A percentile compares a stretch with the other conserved stretches of the same genome.
These are phyloP conservation scores for Drosophila yakuba DNA, from an alignment of 1,140 invertebrate genomes.

Conservation along the genomic window DNA sequence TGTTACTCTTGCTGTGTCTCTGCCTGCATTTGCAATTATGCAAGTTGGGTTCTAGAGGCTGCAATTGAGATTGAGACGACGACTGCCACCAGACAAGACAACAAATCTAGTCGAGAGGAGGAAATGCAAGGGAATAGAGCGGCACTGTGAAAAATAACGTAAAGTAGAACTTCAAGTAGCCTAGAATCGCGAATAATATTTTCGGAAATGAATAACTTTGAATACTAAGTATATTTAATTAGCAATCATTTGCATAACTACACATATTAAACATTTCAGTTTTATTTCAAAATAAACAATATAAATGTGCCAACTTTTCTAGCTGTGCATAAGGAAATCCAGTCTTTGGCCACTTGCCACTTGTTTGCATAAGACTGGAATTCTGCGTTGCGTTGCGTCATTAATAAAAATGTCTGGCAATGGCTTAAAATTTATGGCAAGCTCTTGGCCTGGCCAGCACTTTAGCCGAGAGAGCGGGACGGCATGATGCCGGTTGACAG, in stretches of 20 bases:
- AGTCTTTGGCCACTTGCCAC: conserved; percentile 59
- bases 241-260: too few relatives aligned
- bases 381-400: conserved; percentile 63
- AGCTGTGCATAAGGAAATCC: conserved; percentile 18
- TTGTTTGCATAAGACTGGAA: conserved; percentile 65
- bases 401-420: conserved; percentile 81
- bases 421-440: conserved; percentile 81
- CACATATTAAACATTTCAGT: too few relatives aligned
- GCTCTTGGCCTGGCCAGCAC: conserved; percentile 60
- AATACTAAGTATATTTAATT: too few relatives aligned
- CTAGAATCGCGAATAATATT: too few relatives aligned
- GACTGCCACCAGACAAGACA: conserved; percentile 45
- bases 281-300: not conserved
- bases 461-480: conserved; percentile 23
- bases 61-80: conserved; percentile 49
- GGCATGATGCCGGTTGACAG: conserved; percentile 58
- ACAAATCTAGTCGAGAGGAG: conserved; percentile 31
- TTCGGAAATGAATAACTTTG: too few relatives aligned
- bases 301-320: not conserved
- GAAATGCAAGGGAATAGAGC: not conserved
- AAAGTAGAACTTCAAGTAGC: too few relatives aligned
- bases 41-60: conserved; percentile 42
- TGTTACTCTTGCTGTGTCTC: conserved; percentile 18
- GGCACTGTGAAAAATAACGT: not conserved
- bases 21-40: conserved; percentile 56